Evolutionary conservation across 2,113 vertebrate species (phyloP), one percentile per base, ranked within the genome.

Genomic region (Peromyscus leucopus): DNA sequence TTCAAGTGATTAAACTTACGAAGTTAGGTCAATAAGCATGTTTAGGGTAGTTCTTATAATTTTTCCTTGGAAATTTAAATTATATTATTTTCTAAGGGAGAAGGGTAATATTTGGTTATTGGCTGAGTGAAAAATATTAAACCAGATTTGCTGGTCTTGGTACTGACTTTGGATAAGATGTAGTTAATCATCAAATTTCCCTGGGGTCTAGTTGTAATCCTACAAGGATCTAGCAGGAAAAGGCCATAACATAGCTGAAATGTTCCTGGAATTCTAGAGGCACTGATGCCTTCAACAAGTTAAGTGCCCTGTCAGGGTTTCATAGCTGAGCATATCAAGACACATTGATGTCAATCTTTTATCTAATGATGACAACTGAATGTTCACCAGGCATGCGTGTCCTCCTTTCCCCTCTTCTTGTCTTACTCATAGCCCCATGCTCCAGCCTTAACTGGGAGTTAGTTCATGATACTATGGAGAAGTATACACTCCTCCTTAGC

Each of bases 21-120:
- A 76, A 84, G 36, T 86, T 83, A 91, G 86, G 3, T 85, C 83
- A 65, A 7, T 72, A 55, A 65, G 15, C 61, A 71, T n/a, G 61
- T 96, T 83, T 85, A 65, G 92, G 36, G 21, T n/a, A 5, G 2
- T 76, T 83, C 74, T 82, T 80, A 69, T 90, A 59, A 42, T 79
- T 22, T 63, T 59, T 26, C 22, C 33, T 86, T 89, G 94, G 61
- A 95, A 87, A 75, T 89, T 93, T 83, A 91, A 91, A 94, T 94
- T 46, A 42, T 48, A 57, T 78, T 93, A 90, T 92, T 93, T 96
- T 78, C 13, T 80, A 76, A 82, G 92, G 31, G 26, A 89, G 31
- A 89, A 15, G 63, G 8, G 26, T 79, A 72, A 36, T 13, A 26
- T 63, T 90, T 94, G 63, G 51, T 82, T 94, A 88, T 84, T 74